Base-by-base conservation (phyloP, 2,888 invertebrate species). In the Ceramica pisi region DNA sequence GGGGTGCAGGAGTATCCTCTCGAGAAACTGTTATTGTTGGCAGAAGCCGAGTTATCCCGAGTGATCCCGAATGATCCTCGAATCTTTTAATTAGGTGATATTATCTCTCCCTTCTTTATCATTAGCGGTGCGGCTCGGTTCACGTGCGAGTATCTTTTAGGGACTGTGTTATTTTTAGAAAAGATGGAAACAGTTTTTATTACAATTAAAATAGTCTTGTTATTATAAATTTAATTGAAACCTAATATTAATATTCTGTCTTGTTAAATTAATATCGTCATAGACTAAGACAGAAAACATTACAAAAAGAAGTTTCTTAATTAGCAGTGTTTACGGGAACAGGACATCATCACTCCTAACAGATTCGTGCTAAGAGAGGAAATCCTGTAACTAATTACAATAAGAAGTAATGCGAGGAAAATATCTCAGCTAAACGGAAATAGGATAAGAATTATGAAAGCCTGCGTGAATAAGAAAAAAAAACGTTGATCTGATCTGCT, bases 81-180 rank as follows among this genome's bases (percentile, higher is more conserved):
- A 79, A 73, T 71, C 70, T 82, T 76, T 80, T 82, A 83, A 80
- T 83, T 77, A 82, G 80, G 12, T 71, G 51, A 59, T 73, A 73
- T 81, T 75, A 78, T 77, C 73, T 38, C n/a, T 53, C 56, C 60
- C 57, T 55, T 10, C 44, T 26, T 66, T 46, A 35, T 71, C 61
- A 70, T 81, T 75, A 69, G 55, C 31, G 55, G 35, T 63, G 35
- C 66, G 60, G 19, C 51, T 56, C 48, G 26, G 26, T 68, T 21
- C 46, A 26, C n/a, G 46, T 56, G 14, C 48, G 44, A 60, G 56
- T 23, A n/a, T 26, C 14, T 31, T 31, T 38, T 7, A 4, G 4
- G 44, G 48, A 35, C 9, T 53, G 26, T 48, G 21, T 50, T 74
- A 44, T 57, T 74, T 67, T 64, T 73, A n/a, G 26, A 60, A 38